phyloP scores from a whole-genome alignment of 2,797 vertebrate genomes.

The Syngnathus acus region DNA sequence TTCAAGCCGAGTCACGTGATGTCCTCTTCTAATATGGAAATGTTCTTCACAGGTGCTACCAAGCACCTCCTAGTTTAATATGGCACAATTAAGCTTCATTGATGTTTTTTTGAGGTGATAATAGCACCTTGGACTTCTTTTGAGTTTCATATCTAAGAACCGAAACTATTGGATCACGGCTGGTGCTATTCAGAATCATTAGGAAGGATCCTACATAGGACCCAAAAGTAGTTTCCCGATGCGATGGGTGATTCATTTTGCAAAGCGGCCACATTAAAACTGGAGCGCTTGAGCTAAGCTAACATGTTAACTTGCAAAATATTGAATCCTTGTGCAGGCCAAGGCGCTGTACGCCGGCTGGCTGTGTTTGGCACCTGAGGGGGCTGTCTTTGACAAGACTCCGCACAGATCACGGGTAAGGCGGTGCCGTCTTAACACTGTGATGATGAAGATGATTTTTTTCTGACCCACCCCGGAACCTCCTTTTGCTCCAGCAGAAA shows the following conservation, averaged over 20 bases:
- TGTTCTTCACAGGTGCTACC: neutral
- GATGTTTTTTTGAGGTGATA: too few species aligned
- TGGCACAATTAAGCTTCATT: too few species aligned
- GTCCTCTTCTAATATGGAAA: neutral
- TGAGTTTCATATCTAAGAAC: too few species aligned
- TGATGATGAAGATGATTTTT: neutral
- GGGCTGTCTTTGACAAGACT: slow-evolving; percentile 85
- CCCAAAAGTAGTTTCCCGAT: too few species aligned
- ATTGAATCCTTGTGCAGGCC: slow-evolving; percentile 56
- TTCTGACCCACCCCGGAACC: neutral
- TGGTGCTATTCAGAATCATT: too few species aligned
- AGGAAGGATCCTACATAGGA: too few species aligned
- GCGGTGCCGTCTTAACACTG: neutral
- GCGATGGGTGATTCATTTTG: too few species aligned
- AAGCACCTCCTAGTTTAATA: neutral
- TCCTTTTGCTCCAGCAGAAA: slow-evolving; percentile 42
- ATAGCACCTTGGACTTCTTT: too few species aligned
- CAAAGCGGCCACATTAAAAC: too few species aligned
- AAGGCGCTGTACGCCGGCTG: slow-evolving; percentile 87
- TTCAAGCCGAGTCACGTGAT: neutral
- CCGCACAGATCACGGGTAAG: slow-evolving; percentile 82
- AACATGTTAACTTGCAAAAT: too few species aligned
- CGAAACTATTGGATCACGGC: too few species aligned
- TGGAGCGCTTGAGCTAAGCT: too few species aligned
- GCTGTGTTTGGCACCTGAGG: slow-evolving; percentile 86